phyloP scores from a whole-genome alignment of 2,888 invertebrate species.

The Amblyjoppa proteus region DNA sequence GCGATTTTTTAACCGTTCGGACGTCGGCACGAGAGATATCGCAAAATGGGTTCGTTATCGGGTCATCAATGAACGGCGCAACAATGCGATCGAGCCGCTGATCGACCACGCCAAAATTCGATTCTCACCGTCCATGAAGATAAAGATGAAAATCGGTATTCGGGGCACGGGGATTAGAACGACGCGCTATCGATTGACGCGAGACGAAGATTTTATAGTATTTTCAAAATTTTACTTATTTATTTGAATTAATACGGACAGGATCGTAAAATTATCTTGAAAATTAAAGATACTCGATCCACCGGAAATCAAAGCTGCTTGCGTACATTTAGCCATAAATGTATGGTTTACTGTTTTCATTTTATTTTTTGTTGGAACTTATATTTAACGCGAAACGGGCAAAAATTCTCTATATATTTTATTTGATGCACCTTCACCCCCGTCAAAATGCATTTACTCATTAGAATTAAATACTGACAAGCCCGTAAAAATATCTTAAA shows the following conservation, averaged over 20 bases:
- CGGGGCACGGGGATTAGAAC: not conserved
- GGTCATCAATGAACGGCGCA: slow-evolving; percentile 10
- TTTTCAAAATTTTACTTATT: not conserved
- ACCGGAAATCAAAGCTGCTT: not conserved
- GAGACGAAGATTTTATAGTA: not conserved
- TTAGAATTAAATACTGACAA: too few relatives aligned
- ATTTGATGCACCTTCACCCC: slow-evolving; percentile 11
- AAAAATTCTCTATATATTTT: not conserved
- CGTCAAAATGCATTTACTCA: not conserved
- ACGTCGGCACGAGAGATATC: slow-evolving; percentile 36
- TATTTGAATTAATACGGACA: not conserved
- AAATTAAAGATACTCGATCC: not conserved
- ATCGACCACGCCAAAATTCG: not conserved
- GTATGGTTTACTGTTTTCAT: not conserved
- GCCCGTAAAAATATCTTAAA: too few relatives aligned
- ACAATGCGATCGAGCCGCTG: not conserved
- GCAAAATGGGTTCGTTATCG: slow-evolving; percentile 58
- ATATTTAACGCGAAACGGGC: not conserved
- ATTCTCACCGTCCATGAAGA: not conserved
- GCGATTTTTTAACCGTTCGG: slow-evolving; percentile 5
- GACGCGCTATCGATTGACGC: not conserved
- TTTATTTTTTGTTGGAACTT: not conserved
- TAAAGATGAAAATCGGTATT: not conserved
- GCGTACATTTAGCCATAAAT: not conserved
- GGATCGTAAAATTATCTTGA: too few relatives aligned